Base-by-base conservation (phyloP, 2,888 invertebrate genomes). In the Autographa gamma region DNA sequence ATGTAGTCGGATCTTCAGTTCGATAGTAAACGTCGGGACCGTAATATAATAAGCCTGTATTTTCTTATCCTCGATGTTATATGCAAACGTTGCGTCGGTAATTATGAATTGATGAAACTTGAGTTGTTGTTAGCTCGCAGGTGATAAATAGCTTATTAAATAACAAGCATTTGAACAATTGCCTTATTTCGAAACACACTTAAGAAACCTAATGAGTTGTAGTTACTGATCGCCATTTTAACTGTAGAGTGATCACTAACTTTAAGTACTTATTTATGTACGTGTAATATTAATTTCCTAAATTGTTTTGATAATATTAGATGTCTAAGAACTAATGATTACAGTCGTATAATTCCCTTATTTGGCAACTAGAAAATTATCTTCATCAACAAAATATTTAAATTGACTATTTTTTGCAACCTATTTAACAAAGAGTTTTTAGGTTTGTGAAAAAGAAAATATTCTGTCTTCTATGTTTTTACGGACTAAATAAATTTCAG, bases 91-190 rank as follows among this genome's bases (percentile, higher is more conserved):
- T 56, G 25, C 25, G 54, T 13, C 25, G 25, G 13, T 25, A 56
- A 56, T 56, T 56, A 56, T 25, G 54, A 56, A 56, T 56, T 56
- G 54, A 56, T 56, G 54, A 25, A 56, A 25, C 54, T 56, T 56
- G 54, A 56, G 13, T 56, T 56, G 54, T 25, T 41, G 38, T 43
- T 25, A 43, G 7, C 43, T 61, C 43, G 43, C 43, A 61, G 41
- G 25, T 43, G 16, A 61, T 43, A 31, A 61, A 61, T 43, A 43
- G 32, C 32, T 32, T 54, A 13, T n/a, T n/a, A n/a, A n/a, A n/a
- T 34, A 52, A 52, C 63, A 52, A 63, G 32, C 32, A 54, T 25
- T 25, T 54, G 52, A 32, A 63, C 18, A 18, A 52, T 18, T 18
- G 54, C 54, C 25, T 56, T 56, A 56, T 56, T 56, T 56, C 54